Evolutionary conservation across 1,140 invertebrate genomes (phyloP).

Genomic region (Drosophila willistoni): DNA sequence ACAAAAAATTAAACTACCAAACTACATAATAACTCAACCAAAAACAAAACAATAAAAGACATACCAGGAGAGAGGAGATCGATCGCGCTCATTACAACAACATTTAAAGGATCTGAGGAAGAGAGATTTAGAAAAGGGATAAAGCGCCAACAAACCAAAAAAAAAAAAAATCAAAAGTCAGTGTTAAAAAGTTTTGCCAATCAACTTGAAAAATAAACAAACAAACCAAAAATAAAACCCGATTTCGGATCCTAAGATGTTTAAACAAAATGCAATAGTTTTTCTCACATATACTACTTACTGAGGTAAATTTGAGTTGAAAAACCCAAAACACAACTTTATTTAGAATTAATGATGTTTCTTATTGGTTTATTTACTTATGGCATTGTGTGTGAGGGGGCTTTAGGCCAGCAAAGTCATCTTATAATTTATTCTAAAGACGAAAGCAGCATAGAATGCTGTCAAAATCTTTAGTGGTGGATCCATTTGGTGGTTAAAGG

Average conservation of each 20-base stretch:
- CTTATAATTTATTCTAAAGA: too few relatives aligned
- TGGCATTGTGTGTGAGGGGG: too few relatives aligned
- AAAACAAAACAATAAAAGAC: constrained; percentile 50
- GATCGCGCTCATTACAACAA: neutral
- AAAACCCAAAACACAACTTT: neutral
- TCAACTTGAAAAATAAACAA: constrained; percentile 29
- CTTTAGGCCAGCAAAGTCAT: too few relatives aligned
- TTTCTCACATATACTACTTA: constrained; percentile 56
- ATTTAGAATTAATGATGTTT: neutral
- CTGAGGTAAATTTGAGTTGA: constrained; percentile 58
- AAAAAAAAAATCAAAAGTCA: neutral
- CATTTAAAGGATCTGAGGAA: neutral
- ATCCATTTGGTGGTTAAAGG: too few relatives aligned
- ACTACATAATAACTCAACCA: constrained; percentile 45
- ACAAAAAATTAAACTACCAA: constrained; percentile 4
- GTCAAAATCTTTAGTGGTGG: too few relatives aligned
- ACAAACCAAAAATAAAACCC: constrained; percentile 32
- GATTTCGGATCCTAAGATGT: constrained; percentile 51
- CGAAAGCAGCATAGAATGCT: too few relatives aligned
- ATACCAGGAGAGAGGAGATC: neutral
- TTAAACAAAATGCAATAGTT: constrained; percentile 74
- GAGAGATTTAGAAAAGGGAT: neutral
- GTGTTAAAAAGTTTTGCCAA: constrained; percentile 14
- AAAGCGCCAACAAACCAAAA: neutral
- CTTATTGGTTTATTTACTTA: neutral